Percentiles rank a stretch among this genome's conserved stretches.
These are phyloP conservation scores for Typhlomys cinereus DNA, from an alignment of 2,113 vertebrate species.

Conservation along the genomic window DNA sequence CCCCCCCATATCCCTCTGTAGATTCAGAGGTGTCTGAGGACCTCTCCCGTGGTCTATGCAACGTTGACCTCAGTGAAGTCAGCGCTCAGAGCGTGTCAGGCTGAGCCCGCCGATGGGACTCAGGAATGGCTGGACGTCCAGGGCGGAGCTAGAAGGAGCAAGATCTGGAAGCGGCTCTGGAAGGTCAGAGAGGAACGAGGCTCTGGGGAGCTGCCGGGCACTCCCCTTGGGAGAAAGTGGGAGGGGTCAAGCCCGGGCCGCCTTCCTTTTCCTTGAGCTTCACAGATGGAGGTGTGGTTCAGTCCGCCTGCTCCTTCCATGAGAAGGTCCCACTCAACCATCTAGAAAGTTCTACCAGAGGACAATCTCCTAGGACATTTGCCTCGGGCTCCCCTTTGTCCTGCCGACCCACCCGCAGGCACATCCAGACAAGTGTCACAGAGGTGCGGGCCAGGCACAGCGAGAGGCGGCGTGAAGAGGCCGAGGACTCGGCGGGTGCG, in stretches of 20 bases:
- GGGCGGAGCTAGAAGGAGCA: neutral
- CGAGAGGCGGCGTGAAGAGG: neutral
- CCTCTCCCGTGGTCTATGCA: fast-evolving
- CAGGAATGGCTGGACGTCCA: neutral
- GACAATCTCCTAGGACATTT: fast-evolving
- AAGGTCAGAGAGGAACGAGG: too few species aligned
- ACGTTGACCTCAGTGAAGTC: neutral
- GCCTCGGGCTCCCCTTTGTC: fast-evolving
- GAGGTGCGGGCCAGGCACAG: neutral
- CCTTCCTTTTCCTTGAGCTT: fast-evolving
- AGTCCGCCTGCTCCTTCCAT: fast-evolving
- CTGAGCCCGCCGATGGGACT: fast-evolving
- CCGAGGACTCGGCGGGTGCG: too few species aligned
- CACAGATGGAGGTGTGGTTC: fast-evolving
- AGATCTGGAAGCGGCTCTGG: too few species aligned
- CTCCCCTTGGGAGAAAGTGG: neutral
- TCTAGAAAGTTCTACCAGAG: neutral
- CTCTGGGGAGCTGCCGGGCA: neutral
- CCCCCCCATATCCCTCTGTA: neutral
- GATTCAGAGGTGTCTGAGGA: fast-evolving
- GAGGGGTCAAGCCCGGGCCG: neutral
- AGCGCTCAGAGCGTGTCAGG: neutral
- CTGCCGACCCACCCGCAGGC: neutral
- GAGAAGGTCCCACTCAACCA: fast-evolving
- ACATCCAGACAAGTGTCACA: neutral